A percentile compares a stretch with the other conserved stretches of the same genome.
These are phyloP conservation scores for Myiopsitta monachus DNA, from an alignment of 2,113 vertebrate genomes.

Conservation along the genomic window DNA sequence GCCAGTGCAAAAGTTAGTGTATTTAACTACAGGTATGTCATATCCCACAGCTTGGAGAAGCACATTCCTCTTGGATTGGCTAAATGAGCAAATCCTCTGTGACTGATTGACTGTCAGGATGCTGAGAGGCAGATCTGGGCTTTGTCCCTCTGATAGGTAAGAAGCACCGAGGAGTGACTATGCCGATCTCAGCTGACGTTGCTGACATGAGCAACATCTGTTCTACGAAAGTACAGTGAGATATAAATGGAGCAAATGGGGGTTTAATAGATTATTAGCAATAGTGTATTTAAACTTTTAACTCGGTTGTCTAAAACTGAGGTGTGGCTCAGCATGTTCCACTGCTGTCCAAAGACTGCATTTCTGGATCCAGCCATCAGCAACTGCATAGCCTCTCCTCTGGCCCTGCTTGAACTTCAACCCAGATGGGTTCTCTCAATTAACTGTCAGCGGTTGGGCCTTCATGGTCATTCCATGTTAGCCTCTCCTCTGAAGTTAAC, in stretches of 20 bases:
- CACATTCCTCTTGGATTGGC: neutral
- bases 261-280: neutral
- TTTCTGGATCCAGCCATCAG: neutral
- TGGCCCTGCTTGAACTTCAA: neutral
- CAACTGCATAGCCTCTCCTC: neutral
- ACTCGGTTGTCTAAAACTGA: neutral
- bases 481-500: neutral
- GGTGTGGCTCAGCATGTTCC: neutral
- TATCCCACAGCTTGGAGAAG: neutral
- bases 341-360: neutral
- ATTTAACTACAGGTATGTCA: neutral
- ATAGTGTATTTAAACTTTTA: neutral
- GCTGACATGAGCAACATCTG: neutral
- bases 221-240: neutral
- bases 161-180: neutral
- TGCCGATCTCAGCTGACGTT: neutral
- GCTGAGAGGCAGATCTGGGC: neutral
- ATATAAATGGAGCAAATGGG: neutral
- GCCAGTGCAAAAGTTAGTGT: neutral
- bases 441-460: neutral
- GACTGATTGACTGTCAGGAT: neutral
- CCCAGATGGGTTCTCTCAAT: neutral
- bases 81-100: neutral
- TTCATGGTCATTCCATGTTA: neutral
- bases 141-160: neutral